A percentile compares a stretch with the other conserved stretches of the same genome.
phyloP scores from a whole-genome alignment of 2,797 vertebrate genomes.

The Vipera latastei region DNA sequence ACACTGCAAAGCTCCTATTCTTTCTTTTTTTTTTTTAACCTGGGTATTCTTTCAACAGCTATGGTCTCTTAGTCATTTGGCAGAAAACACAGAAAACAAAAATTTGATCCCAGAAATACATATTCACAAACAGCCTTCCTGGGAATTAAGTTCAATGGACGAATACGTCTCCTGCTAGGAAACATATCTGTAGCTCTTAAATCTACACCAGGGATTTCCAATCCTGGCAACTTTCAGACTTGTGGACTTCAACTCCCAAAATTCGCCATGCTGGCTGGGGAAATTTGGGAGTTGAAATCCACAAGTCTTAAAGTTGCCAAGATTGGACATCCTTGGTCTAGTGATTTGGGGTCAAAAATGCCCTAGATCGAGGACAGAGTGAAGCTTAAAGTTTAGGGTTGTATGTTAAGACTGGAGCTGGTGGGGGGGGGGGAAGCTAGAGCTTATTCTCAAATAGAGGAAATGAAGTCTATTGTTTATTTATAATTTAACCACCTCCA shows the following conservation, averaged over 20 bases:
- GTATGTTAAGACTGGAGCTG: background rate
- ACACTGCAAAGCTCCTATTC: background rate
- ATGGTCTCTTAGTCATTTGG: background rate
- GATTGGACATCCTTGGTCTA: background rate
- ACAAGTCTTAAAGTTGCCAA: background rate
- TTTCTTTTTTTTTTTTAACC: background rate
- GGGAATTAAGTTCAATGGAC: background rate
- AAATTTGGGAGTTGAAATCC: background rate
- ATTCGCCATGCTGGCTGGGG: background rate
- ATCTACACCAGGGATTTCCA: background rate
- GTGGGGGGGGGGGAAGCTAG: background rate
- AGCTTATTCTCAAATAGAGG: background rate
- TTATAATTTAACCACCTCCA: background rate
- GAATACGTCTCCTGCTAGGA: background rate
- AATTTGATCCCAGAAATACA: background rate
- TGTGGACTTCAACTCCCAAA: background rate
- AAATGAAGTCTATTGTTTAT: background rate
- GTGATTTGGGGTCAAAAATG: background rate
- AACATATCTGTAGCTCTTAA: background rate
- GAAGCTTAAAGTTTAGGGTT: background rate
- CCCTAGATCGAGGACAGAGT: background rate
- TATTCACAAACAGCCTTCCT: background rate
- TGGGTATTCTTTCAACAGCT: background rate
- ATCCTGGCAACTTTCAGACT: background rate
- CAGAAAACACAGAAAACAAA: background rate